Base-by-base conservation (phyloP, 2,888 invertebrate species). In the Pseudeuparius sepicola region DNA sequence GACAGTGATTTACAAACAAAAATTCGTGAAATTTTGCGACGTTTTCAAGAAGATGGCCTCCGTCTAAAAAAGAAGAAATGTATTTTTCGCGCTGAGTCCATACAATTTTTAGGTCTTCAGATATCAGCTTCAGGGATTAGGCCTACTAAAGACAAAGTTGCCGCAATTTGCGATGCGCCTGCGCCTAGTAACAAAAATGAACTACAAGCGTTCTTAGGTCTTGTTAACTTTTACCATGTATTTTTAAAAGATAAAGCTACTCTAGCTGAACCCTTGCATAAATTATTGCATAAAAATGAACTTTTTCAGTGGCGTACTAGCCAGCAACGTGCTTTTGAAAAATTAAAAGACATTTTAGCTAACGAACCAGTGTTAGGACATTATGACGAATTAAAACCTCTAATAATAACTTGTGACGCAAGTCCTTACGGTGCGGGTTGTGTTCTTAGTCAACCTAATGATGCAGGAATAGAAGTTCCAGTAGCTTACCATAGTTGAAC, bases 381-480 rank as follows among this genome's bases (percentile, higher is more conserved):
- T 17, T 34, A 25, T 17, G 34, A 34, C 14, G 16, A 16, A 11
- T 13, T 18, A 3, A 34, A 34, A 34, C 14, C 26, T 3, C 11
- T 27, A 12, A 31, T 31, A 18, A n/a, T 31, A 4, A 18, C 36
- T 9, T 31, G 36, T 14, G 36, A 36, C 18, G 36, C 36, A 4
- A 36, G 25, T 26, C 36, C 31, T n/a, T 35, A 14, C 11, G 35
- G 35, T 14, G 27, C 30, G 10, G 35, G 35, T 11, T 35, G 34
- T 29, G 35, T 35, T 3, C 12, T 36, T 4, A 15, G 13, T 16
- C 30, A 36, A 9, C 7, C 4, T 11, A 10, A 29, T 14, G 24
- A 23, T 12, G 3, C 30, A 2, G 14, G 14, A 3, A 6, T 12
- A 12, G 31, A 30, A 16, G 7, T 12, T 9, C 27, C 36, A 25